These are phyloP conservation scores for Sebastes nivosus DNA, from an alignment of 2,797 vertebrate genomes.

Conservation along the genomic window DNA sequence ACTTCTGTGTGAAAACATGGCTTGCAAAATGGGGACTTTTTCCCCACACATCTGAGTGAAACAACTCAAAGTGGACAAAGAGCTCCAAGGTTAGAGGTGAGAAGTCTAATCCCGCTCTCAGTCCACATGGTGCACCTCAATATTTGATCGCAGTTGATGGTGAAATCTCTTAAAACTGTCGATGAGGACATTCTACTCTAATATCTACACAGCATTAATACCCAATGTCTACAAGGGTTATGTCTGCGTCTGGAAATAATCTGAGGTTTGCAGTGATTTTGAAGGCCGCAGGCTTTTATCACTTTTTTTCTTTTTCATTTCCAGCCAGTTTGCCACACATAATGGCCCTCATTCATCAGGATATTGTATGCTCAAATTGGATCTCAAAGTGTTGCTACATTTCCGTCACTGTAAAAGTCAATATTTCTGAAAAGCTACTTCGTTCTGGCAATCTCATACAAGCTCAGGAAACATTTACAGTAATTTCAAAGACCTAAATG, in stretches of 20 bases:
- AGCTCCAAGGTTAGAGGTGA: constrained; percentile 7
- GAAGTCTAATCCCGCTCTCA: constrained; percentile 6
- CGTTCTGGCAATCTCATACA: not conserved
- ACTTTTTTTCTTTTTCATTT: constrained; percentile 18
- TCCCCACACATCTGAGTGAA: not conserved
- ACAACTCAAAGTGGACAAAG: not conserved
- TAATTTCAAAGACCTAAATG: not conserved
- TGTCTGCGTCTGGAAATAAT: constrained; percentile 15
- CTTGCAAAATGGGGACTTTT: not conserved
- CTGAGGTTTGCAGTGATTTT: not conserved
- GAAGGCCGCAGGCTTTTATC: not conserved
- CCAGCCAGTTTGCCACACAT: constrained; percentile 15
- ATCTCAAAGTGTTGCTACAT: constrained; percentile 17
- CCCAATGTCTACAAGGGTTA: constrained; percentile 8
- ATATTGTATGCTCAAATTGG: constrained; percentile 11
- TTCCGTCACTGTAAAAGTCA: constrained; percentile 7
- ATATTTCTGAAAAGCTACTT: constrained; percentile 17
- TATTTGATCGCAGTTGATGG: constrained; percentile 66
- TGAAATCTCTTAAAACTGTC: constrained; percentile 61
- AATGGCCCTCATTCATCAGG: constrained; percentile 42
- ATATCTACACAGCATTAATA: constrained; percentile 43
- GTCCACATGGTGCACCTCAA: constrained; percentile 33
- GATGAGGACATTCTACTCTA: constrained; percentile 33
- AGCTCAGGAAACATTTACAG: constrained; percentile 5
- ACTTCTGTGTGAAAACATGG: not conserved